phyloP scores from a whole-genome alignment of 1,140 invertebrate genomes.

The Brachystomella parvula region DNA sequence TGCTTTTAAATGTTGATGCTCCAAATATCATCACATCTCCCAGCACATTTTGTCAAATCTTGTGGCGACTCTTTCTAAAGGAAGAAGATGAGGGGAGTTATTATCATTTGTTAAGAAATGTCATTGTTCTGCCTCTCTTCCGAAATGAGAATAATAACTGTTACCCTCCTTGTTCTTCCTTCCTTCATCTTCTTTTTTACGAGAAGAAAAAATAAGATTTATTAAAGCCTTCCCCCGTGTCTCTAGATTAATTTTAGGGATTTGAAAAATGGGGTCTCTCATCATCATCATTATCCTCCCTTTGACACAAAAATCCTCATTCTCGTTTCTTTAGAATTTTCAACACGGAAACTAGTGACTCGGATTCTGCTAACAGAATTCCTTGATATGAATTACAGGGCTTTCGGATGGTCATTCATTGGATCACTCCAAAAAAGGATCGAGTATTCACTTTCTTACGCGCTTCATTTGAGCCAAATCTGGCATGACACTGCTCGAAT shows the following conservation, averaged over 20 bases:
- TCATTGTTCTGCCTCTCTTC: neutral
- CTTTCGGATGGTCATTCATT: neutral
- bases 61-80: too few relatives aligned
- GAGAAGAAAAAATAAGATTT: neutral
- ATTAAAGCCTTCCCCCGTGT: neutral
- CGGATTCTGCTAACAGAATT: neutral
- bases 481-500: neutral
- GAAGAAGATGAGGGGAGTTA: too few relatives aligned
- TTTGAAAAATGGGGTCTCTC: neutral
- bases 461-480: constrained; percentile 1
- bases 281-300: neutral
- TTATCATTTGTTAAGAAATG: neutral
- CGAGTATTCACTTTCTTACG: neutral
- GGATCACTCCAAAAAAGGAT: neutral
- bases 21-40: too few relatives aligned
- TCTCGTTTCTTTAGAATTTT: neutral
- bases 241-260: constrained; percentile 6
- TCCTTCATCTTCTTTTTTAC: neutral
- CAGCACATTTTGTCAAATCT: too few relatives aligned
- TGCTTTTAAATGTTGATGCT: too few relatives aligned
- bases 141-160: constrained; percentile 5
- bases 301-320: neutral
- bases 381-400: neutral
- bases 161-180: neutral
- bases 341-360: neutral